phyloP scores from a whole-genome alignment of 2,888 invertebrate species.

The Andrena camellia region DNA sequence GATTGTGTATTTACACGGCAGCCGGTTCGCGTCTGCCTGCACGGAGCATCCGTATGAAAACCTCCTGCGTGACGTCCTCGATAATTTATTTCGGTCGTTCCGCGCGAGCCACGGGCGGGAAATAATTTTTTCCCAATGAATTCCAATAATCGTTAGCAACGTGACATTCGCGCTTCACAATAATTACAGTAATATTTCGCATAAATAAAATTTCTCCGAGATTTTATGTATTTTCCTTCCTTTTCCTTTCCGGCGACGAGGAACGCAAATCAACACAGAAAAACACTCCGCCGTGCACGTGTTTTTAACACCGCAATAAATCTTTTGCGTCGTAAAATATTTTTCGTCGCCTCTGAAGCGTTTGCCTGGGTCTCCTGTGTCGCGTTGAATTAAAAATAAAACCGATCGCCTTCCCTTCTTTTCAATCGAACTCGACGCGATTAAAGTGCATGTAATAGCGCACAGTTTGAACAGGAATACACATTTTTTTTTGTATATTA shows the following conservation, averaged over 20 bases:
- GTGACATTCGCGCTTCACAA: not conserved
- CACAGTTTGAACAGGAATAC: too few species aligned
- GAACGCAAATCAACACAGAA: constrained; percentile 7
- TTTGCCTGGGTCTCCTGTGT: not conserved
- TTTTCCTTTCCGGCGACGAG: not conserved
- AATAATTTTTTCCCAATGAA: constrained; percentile 6
- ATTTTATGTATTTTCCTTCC: constrained; percentile 3
- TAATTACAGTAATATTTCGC: constrained; percentile 8
- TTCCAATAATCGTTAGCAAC: not conserved
- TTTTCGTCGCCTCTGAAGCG: constrained; percentile 21
- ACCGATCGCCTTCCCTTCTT: not conserved
- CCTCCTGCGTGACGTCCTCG: constrained; percentile 1
- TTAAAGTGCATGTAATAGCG: not conserved
- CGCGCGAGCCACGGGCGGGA: not conserved
- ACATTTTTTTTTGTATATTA: too few species aligned
- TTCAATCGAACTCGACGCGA: not conserved
- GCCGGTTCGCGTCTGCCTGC: constrained; percentile 19
- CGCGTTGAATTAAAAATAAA: constrained; percentile 30
- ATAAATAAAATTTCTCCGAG: not conserved
- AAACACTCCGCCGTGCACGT: not conserved
- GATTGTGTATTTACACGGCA: constrained; percentile 39
- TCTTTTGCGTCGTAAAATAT: constrained; percentile 41
- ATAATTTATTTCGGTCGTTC: constrained; percentile 19
- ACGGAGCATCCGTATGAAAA: constrained; percentile 15
- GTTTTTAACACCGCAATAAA: constrained; percentile 33